phyloP scores from a whole-genome alignment of 2,113 vertebrate genomes.

The Urocolius indicus region DNA sequence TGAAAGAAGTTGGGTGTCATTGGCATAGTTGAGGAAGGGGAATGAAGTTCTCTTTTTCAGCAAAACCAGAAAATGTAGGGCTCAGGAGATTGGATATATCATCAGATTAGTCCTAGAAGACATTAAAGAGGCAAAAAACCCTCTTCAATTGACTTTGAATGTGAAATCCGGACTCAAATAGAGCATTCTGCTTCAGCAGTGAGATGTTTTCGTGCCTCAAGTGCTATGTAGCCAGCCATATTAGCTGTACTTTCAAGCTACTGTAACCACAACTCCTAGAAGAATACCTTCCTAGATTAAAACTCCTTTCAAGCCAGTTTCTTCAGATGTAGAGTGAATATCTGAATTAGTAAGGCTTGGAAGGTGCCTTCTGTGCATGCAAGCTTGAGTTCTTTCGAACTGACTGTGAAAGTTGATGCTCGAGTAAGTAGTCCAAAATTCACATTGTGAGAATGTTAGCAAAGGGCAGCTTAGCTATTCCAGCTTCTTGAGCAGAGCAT shows the following conservation, averaged over 20 bases:
- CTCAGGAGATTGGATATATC: constrained; percentile 75
- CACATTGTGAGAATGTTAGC: background rate
- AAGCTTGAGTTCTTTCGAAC: background rate
- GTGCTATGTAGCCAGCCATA: background rate
- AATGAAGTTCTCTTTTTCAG: constrained; percentile 78
- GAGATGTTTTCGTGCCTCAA: background rate
- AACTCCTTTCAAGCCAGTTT: background rate
- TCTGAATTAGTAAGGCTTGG: background rate
- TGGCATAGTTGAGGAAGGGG: constrained; percentile 78
- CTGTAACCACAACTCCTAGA: background rate
- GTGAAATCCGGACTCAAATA: background rate
- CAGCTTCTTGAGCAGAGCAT: background rate
- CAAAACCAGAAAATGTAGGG: constrained; percentile 86
- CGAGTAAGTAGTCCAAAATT: background rate
- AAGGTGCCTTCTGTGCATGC: background rate
- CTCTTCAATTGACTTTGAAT: background rate
- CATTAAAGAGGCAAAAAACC: background rate
- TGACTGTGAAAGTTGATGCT: background rate
- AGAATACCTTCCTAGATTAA: background rate
- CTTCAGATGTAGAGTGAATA: background rate
- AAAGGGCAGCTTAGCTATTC: background rate
- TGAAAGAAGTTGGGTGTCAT: background rate
- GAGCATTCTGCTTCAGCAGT: background rate
- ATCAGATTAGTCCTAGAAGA: constrained; percentile 77
- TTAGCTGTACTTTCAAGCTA: background rate